These are phyloP conservation scores for Dryocosmus kuriphilus DNA, from an alignment of 2,888 invertebrate genomes.

Conservation along the genomic window DNA sequence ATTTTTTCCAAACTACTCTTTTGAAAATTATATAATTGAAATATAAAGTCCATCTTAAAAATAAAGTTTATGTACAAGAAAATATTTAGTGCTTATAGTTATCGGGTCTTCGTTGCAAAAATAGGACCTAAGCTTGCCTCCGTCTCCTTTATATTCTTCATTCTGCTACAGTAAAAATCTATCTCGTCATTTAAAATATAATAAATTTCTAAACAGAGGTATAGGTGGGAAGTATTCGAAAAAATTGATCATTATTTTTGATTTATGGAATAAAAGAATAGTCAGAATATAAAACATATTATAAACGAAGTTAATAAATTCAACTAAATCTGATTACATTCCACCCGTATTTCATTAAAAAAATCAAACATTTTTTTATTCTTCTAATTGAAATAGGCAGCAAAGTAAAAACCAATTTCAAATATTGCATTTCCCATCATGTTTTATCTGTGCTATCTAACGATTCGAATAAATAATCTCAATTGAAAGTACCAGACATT, in stretches of 20 bases:
- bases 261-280: neutral
- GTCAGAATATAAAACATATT: neutral
- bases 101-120: conserved; percentile 25
- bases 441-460: neutral
- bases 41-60: neutral
- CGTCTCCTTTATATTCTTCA: neutral
- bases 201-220: neutral
- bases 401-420: neutral
- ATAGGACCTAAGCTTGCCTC: conserved; percentile 25
- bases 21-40: neutral
- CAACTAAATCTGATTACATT: neutral
- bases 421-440: neutral
- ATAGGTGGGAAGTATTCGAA: too few species aligned
- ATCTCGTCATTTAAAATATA: conserved; percentile 9
- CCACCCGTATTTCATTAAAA: neutral
- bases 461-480: neutral
- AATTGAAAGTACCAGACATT: neutral
- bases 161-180: conserved; percentile 13
- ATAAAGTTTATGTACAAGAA: conserved; percentile 20
- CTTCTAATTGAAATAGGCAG: neutral
- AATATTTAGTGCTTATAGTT: conserved; percentile 5
- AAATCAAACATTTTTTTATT: neutral
- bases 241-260: neutral
- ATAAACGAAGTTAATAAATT: neutral
- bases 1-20: neutral